Percentiles rank a stretch among this genome's conserved stretches.
Evolutionary conservation across 1,140 invertebrate species (phyloP).

Genomic region (Mercenaria mercenaria): DNA sequence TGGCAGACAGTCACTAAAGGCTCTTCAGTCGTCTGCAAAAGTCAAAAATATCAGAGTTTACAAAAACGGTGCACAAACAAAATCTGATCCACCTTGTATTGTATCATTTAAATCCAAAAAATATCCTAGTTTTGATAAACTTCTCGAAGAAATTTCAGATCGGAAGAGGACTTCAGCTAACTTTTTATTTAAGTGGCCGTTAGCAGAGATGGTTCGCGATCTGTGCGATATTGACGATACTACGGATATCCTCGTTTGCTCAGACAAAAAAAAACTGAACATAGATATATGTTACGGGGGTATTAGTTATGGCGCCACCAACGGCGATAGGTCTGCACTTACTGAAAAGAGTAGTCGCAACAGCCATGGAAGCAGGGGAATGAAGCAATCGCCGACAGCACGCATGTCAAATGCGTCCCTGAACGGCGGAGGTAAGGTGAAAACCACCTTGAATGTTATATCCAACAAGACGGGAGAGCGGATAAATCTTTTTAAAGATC

Average conservation of each 20-base stretch:
- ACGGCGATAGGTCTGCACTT: background rate
- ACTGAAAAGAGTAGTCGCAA: background rate
- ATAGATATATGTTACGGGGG: background rate
- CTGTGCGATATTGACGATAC: slow-evolving; percentile 5
- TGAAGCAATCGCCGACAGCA: background rate
- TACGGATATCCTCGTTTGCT: slow-evolving; percentile 13
- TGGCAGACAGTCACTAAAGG: background rate
- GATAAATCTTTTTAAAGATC: background rate
- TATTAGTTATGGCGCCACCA: background rate
- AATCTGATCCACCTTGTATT: background rate
- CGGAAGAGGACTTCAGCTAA: background rate
- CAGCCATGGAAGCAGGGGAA: slow-evolving; percentile 15
- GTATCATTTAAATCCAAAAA: slow-evolving; percentile 3
- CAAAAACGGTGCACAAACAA: background rate
- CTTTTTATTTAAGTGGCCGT: slow-evolving; percentile 29
- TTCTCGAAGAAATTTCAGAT: slow-evolving; percentile 10
- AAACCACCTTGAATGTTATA: background rate
- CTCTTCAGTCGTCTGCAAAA: background rate
- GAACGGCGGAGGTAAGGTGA: background rate
- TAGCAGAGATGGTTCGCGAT: background rate
- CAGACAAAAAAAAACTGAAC: background rate
- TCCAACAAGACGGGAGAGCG: background rate
- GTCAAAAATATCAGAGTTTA: background rate
- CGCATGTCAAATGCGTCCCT: background rate
- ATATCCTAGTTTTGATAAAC: background rate